Conservation (phyloP, 2,888 invertebrate genomes). For the Blomia tropicalis region DNA sequence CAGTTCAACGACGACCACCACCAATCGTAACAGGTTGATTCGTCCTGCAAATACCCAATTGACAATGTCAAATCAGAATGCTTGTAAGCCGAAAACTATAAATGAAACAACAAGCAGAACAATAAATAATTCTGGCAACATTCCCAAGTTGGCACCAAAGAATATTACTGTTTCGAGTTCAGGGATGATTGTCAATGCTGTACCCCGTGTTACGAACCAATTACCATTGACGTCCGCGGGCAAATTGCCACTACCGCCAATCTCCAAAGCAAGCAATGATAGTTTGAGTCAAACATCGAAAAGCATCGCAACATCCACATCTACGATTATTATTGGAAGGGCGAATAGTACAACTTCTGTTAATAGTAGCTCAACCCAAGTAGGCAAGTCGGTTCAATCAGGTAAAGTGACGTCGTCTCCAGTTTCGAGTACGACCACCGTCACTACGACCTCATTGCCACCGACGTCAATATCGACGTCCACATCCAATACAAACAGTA, state of each 20-base stretch:
- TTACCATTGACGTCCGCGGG: background rate
- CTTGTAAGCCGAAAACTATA: slow-evolving; percentile 18
- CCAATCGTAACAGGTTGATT: slow-evolving; percentile 6
- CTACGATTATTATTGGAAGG: background rate
- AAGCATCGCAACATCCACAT: background rate
- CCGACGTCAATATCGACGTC: background rate
- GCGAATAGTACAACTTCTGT: too few relatives aligned
- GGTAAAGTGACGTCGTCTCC: background rate
- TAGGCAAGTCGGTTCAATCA: background rate
- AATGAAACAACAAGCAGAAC: too few relatives aligned
- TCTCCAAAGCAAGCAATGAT: background rate
- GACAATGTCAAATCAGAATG: background rate
- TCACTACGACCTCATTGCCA: background rate
- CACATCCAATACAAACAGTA: background rate
- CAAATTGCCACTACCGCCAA: background rate
- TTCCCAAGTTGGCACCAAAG: background rate
- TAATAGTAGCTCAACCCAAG: too few relatives aligned
- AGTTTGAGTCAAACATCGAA: background rate
- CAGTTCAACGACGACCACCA: slow-evolving; percentile 4
- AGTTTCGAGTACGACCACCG: background rate
- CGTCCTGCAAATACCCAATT: background rate
- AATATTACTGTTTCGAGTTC: background rate
- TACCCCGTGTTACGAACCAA: background rate
- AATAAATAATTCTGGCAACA: background rate
- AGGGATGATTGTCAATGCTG: background rate